These are phyloP conservation scores for Bombus waltoni DNA, from an alignment of 1,140 invertebrate genomes.

Conservation along the genomic window DNA sequence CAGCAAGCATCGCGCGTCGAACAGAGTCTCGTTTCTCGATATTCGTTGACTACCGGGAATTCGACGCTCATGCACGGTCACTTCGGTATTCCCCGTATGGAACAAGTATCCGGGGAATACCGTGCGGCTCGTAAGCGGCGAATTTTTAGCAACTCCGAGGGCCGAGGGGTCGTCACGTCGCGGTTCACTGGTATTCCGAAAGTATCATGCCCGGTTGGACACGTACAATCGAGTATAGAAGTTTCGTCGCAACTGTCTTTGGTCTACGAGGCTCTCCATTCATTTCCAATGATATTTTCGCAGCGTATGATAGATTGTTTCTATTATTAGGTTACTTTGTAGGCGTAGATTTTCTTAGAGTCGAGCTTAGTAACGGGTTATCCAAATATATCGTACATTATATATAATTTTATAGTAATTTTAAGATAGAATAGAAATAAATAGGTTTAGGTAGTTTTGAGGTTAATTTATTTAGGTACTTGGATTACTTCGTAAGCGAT, in stretches of 20 bases:
- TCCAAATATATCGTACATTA: no score
- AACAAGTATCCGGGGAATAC: constrained; percentile 40
- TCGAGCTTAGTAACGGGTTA: no score
- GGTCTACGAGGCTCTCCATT: neutral
- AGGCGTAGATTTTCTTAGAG: no score
- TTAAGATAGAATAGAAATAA: no score
- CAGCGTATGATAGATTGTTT: no score
- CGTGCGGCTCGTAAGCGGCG: constrained; percentile 22
- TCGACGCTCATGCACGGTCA: constrained; percentile 38
- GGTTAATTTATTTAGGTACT: no score
- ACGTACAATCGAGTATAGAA: constrained; percentile 4
- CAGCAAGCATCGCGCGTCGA: constrained; percentile 22
- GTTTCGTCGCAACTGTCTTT: neutral
- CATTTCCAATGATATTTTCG: no score
- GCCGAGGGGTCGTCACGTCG: constrained; percentile 9
- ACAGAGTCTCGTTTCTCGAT: constrained; percentile 14
- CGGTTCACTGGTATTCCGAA: constrained; percentile 5
- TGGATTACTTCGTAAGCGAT: no score
- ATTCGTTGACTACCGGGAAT: constrained; percentile 34
- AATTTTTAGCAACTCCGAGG: constrained; percentile 36
- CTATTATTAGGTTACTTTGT: no score
- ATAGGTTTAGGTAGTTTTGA: no score
- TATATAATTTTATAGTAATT: no score
- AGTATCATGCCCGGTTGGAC: constrained; percentile 9
- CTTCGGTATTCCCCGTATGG: constrained; percentile 44